phyloP scores from a whole-genome alignment of 2,888 invertebrate genomes.

The Archaeoteleia sp. region DNA sequence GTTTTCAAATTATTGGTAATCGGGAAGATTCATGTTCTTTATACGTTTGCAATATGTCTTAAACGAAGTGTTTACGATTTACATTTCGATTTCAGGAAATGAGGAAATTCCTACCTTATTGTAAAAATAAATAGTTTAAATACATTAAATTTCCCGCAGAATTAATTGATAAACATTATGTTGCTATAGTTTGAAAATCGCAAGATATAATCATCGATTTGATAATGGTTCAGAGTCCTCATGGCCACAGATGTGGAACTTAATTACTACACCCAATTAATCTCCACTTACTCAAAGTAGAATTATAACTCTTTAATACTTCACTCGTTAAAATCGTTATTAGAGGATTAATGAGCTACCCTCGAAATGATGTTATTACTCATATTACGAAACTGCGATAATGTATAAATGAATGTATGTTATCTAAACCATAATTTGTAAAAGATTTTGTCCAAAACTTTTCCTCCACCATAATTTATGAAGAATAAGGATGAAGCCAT shows the following conservation, averaged over 20 bases:
- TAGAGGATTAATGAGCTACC: slow-evolving; percentile 44
- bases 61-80: no score
- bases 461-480: no score
- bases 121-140: no score
- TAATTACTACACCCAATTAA: slow-evolving; percentile 49
- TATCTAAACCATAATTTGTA: slow-evolving; percentile 13
- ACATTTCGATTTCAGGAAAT: no score
- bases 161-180: no score
- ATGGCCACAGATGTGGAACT: slow-evolving; percentile 46
- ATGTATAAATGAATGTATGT: slow-evolving; percentile 40
- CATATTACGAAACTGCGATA: slow-evolving; percentile 47
- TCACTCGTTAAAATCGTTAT: slow-evolving; percentile 49
- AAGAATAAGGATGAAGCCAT: no score
- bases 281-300: slow-evolving; percentile 49
- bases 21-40: no score
- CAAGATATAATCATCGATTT: slow-evolving; percentile 21
- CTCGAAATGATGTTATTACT: slow-evolving; percentile 41
- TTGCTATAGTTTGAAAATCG: no score
- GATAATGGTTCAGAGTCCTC: slow-evolving; percentile 39
- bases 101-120: no score
- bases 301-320: slow-evolving; percentile 50
- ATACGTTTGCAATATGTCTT: no score
- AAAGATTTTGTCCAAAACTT: no score
- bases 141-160: no score
- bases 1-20: slow-evolving; percentile 33